Base-by-base conservation (phyloP, 53 echinoderm and acorn worm species). In the Echinarachnius parma region DNA sequence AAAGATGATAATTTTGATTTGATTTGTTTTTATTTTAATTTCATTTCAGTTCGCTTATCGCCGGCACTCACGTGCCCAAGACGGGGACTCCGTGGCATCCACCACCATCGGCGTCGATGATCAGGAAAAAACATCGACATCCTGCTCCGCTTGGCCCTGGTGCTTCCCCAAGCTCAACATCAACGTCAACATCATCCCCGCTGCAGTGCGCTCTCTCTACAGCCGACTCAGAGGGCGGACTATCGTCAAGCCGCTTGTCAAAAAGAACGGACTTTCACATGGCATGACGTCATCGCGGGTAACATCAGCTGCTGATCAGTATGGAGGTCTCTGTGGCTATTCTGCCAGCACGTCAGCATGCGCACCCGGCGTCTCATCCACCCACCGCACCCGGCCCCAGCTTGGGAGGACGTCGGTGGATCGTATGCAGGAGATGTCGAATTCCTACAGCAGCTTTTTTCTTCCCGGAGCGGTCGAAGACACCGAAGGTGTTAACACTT, bases 401-500 rank as follows among this genome's bases (percentile, higher is more conserved):
- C 13, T 28, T 46, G 11, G 45, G 14, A 46, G 46, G 37, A 39
- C 45, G 9, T 44, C 29, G 22, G 16, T n/a, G 26, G 23, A 30
- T 46, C 27, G 5, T 5, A 16, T 28, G 15, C 29, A 19, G 29
- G 30, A 65, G 31, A 24, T 31, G 27, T 21, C 21, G n/a, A 24
- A 11, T 33, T 52, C 35, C 3, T 9, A 13, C 42, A 52, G 50
- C 34, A 16, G 34, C n/a, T 21, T 52, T 23, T 53, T 18, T 5
- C 52, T 68, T 53, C 68, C 68, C 4, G 53, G 68, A 2, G 68
- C 25, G 21, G 68, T 68, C 9, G 52, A 27, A 30, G 50, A 68
- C 0, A 68, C 5, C 34, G 68, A 68, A 52, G 16, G 5, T 4
- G 57, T 26, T 28, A 5, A 7, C 8, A 13, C 7, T 9, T 9